phyloP scores from a whole-genome alignment of 2,797 vertebrate species.

The Peromyscus attwateri region DNA sequence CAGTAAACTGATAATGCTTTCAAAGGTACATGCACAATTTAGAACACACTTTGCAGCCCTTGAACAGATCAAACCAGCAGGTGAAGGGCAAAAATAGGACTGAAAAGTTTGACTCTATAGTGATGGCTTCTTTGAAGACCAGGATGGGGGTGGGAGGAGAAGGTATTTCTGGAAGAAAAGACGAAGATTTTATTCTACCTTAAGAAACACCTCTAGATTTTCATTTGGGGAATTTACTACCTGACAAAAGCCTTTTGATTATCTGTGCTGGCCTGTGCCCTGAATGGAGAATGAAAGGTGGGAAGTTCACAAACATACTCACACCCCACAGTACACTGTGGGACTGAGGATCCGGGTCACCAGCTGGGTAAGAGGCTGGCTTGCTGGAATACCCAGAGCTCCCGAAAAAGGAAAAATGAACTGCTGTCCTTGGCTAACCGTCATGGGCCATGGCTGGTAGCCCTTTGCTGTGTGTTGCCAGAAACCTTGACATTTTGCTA shows the following conservation, averaged over 20 bases:
- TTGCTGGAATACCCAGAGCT: not conserved
- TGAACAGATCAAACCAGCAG: not conserved
- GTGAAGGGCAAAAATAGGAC: not conserved
- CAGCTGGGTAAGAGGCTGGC: not conserved
- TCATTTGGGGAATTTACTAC: not conserved
- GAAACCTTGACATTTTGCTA: slow-evolving; percentile 35
- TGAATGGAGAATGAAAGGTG: not conserved
- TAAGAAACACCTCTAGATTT: not conserved
- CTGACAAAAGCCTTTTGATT: not conserved
- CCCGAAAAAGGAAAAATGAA: not conserved
- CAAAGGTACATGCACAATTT: not conserved
- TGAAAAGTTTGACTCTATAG: not conserved
- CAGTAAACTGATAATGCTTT: not conserved
- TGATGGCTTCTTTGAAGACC: not conserved
- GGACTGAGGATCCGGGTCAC: not conserved
- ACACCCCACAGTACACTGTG: not conserved
- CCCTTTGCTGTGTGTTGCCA: not conserved
- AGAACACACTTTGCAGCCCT: slow-evolving; percentile 9
- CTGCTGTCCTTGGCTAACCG: not conserved
- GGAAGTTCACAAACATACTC: not conserved
- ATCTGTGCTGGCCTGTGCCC: not conserved
- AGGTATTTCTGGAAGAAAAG: not conserved
- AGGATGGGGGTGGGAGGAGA: not conserved
- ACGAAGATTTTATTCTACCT: not conserved
- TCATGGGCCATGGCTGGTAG: no score